Conservation (phyloP, 2,113 vertebrate species). For the Aspidoscelis tigris region DNA sequence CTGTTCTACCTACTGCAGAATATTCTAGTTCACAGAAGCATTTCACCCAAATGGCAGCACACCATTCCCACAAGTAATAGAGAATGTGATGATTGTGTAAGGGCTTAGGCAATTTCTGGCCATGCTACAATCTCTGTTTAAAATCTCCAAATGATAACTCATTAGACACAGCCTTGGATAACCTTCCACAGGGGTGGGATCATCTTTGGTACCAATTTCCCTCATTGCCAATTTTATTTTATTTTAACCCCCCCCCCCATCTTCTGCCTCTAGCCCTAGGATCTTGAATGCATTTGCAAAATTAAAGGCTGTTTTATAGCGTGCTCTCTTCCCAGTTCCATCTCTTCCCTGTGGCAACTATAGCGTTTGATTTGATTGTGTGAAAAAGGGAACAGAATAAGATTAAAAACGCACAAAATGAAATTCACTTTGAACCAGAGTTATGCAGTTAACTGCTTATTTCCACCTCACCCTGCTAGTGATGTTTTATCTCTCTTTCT, state of each 20-base stretch:
- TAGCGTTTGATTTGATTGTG: conserved; percentile 4
- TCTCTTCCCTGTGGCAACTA: conserved; percentile 25
- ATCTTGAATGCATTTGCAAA: conserved; percentile 40
- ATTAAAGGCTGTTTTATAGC: conserved; percentile 29
- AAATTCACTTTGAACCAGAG: conserved; percentile 47
- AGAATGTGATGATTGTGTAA: not conserved
- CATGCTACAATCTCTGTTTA: not conserved
- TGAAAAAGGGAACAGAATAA: conserved; percentile 4
- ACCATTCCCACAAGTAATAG: not conserved
- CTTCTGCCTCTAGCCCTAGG: conserved; percentile 28
- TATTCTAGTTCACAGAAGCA: too few species aligned
- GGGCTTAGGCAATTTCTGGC: not conserved
- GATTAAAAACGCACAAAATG: conserved; percentile 41
- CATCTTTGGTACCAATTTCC: conserved; percentile 14
- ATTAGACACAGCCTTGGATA: conserved; percentile 12
- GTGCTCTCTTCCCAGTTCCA: conserved; percentile 1
- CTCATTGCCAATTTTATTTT: not conserved
- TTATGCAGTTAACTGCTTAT: conserved; percentile 31
- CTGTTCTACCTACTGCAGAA: not conserved
- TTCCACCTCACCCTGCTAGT: conserved; percentile 15
- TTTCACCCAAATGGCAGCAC: not conserved
- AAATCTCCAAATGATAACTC: conserved; percentile 19
- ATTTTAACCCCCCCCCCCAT: not conserved
- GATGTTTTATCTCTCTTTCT: not conserved
- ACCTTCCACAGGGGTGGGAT: not conserved